Evolutionary conservation across 2,797 vertebrate species (phyloP).

Genomic region (Gymnothorax javanicus): DNA sequence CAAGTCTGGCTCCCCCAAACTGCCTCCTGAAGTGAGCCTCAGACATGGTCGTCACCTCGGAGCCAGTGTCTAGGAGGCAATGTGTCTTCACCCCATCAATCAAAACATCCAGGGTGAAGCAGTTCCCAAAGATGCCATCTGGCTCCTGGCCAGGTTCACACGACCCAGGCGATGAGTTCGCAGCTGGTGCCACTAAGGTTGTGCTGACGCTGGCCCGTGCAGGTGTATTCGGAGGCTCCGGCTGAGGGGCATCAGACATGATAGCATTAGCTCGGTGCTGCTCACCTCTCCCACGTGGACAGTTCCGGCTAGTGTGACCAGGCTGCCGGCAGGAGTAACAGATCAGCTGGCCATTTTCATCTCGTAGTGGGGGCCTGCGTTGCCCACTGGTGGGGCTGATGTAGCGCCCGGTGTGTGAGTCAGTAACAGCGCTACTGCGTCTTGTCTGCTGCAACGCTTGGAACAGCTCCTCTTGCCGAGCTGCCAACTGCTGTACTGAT

Average conservation of each 20-base stretch:
- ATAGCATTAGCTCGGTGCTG: too few relatives aligned
- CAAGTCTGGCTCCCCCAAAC: neutral
- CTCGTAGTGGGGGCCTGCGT: conserved; percentile 13
- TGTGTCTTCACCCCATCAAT: conserved; percentile 8
- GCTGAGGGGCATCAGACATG: too few relatives aligned
- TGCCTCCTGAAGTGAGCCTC: conserved; percentile 20
- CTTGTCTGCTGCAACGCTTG: too few relatives aligned
- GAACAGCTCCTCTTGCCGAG: too few relatives aligned
- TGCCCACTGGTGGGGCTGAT: too few relatives aligned
- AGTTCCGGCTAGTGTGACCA: neutral
- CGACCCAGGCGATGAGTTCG: too few relatives aligned
- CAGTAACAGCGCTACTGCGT: too few relatives aligned
- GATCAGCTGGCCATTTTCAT: neutral
- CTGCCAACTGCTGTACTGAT: too few relatives aligned
- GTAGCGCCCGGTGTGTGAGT: too few relatives aligned
- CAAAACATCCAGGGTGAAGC: conserved; percentile 10
- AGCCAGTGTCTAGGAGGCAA: neutral
- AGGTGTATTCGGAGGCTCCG: too few relatives aligned
- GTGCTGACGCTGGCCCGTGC: too few relatives aligned
- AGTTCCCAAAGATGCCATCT: conserved; percentile 22
- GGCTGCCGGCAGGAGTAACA: neutral
- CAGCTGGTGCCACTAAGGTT: neutral
- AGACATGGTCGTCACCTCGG: conserved; percentile 10
- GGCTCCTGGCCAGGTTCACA: neutral
- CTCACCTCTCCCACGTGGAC: neutral